Evolutionary conservation across 2,797 vertebrate genomes (phyloP).

Genomic region (Mionectes olivaceus): DNA sequence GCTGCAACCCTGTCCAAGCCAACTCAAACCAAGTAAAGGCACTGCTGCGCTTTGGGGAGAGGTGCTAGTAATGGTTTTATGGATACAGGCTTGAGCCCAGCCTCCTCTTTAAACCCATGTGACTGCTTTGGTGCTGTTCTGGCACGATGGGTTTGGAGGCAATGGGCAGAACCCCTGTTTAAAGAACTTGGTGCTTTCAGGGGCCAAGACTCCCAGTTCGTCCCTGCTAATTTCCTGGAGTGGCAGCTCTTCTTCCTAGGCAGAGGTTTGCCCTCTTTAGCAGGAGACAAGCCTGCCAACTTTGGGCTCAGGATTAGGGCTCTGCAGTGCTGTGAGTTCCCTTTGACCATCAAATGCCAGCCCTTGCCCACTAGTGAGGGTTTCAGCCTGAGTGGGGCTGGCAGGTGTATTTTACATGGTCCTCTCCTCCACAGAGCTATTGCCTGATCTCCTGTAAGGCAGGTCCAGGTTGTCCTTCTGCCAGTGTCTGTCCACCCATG

Average conservation of each 20-base stretch:
- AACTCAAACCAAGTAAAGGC: not conserved
- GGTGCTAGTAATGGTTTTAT: not conserved
- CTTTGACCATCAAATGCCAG: not conserved
- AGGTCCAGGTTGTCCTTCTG: not conserved
- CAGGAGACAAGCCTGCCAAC: not conserved
- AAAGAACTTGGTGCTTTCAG: not conserved
- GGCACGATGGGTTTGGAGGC: not conserved
- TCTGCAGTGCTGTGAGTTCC: not conserved
- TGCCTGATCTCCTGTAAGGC: not conserved
- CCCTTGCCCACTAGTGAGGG: fast-evolving
- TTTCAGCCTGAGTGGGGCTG: not conserved
- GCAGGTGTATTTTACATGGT: fast-evolving
- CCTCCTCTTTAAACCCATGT: not conserved
- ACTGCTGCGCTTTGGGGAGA: not conserved
- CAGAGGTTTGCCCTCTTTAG: not conserved
- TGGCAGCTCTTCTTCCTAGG: not conserved
- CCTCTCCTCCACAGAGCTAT: not conserved
- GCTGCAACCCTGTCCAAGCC: not conserved
- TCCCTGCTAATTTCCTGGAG: not conserved
- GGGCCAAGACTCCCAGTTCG: not conserved
- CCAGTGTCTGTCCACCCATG: not conserved
- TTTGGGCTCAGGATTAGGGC: not conserved
- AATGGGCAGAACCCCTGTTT: not conserved
- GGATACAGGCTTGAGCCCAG: not conserved
- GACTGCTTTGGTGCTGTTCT: not conserved